Evolutionary conservation across 1,140 invertebrate genomes (phyloP), one percentile per base, ranked within the genome.

Genomic region (Drosophila paulistorum): DNA sequence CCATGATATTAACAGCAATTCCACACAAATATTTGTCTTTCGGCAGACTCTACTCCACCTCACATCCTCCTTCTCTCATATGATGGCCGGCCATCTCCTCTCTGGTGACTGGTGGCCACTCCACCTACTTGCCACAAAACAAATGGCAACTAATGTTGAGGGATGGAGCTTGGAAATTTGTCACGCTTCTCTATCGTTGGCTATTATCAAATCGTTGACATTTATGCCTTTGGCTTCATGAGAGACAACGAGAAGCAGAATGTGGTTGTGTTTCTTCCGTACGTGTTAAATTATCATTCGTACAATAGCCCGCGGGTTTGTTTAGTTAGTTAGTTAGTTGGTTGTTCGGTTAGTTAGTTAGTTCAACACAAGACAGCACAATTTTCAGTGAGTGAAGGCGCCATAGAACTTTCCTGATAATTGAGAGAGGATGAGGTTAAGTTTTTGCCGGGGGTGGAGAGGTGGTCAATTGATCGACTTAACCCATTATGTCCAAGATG

Each of bases 201-300:
- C 84, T 80, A 87, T 87, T 87, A 87, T 83, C 83, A 89, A 87
- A 87, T 89, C 85, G 84, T 90, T 87, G 84, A 89, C 84, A 89
- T 90, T 87, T 87, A 84, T 89, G 83, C 83, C 83, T 71, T 63
- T 74, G 83, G 83, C 84, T 66, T 54, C 35, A 73, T 80, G 82
- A 65, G 72, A 82, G 85, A 87, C 79, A 77, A 83, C 79, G 79
- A 77, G 77, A 79, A 79, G 83, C 58, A 77, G 76, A 80, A 80
- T 60, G 51, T 76, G 58, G 45, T 62, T 51, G 39, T 66, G 23
- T 42, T 37, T 59, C 58, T 45, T 35, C 55, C 63, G 79, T 74
- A 87, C 83, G 83, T 87, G 83, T 77, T 83, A 80, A 87, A 83
- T 83, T 83, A 89, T 87, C 76, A 72, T 48, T 54, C 65, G 58